Evolutionary conservation across 2,888 invertebrate species (phyloP).

Genomic region (Lasioglossum lativentre): DNA sequence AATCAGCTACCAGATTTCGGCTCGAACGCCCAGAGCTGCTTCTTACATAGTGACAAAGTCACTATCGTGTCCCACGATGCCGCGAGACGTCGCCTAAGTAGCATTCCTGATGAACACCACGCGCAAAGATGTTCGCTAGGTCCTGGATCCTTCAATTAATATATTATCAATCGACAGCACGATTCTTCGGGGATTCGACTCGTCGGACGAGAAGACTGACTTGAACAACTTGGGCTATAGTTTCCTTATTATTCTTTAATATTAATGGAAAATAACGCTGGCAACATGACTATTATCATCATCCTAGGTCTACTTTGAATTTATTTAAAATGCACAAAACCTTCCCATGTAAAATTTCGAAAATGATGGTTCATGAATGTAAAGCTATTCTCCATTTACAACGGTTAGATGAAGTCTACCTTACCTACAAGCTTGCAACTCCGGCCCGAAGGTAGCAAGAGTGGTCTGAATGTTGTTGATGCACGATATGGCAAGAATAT

Average conservation of each 20-base stretch:
- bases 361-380: neutral
- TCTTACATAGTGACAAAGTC: slow-evolving; percentile 13
- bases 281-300: too few species aligned
- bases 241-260: neutral
- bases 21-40: neutral
- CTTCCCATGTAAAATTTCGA: neutral
- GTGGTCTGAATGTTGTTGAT: slow-evolving; percentile 39
- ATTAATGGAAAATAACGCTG: too few species aligned
- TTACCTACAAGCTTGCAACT: neutral
- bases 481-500: slow-evolving; percentile 53
- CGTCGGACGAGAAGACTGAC: neutral
- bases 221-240: neutral
- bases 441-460: slow-evolving; percentile 34
- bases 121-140: neutral
- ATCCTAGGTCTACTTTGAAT: too few species aligned
- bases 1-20: slow-evolving; percentile 51
- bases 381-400: slow-evolving; percentile 14
- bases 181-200: neutral
- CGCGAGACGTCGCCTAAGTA: neutral
- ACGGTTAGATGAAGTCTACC: slow-evolving; percentile 3
- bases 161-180: neutral
- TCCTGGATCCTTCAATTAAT: neutral
- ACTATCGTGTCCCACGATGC: slow-evolving; percentile 6
- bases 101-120: slow-evolving; percentile 26
- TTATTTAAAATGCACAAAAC: neutral